These are phyloP conservation scores for Microtus montanus DNA, from an alignment of 2,113 vertebrate species.

Conservation along the genomic window DNA sequence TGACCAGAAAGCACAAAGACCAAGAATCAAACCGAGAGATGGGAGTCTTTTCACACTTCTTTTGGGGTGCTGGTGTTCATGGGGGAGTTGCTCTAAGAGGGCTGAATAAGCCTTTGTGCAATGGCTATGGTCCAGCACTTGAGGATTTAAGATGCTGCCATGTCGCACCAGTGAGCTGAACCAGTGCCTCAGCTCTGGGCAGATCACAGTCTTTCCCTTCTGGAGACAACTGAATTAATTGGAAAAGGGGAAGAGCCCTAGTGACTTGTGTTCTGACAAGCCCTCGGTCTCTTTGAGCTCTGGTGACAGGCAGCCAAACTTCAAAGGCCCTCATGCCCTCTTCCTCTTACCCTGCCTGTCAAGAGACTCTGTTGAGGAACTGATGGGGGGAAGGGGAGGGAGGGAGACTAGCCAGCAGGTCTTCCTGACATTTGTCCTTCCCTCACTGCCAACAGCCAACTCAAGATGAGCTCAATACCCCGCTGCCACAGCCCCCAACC, in stretches of 20 bases:
- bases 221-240: constrained; percentile 75
- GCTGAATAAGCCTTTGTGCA: neutral
- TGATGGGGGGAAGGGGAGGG: neutral
- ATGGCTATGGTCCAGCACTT: neutral
- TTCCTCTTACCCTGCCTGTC: constrained; percentile 78
- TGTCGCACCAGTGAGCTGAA: neutral
- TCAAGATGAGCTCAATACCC: constrained; percentile 61
- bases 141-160: neutral
- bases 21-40: neutral
- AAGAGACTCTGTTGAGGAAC: constrained; percentile 60
- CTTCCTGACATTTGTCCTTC: constrained; percentile 78
- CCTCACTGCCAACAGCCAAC: constrained; percentile 66
- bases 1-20: neutral
- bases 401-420: constrained; percentile 45
- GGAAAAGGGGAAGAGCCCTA: constrained; percentile 58
- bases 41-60: neutral
- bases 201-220: constrained; percentile 37
- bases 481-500: constrained; percentile 63
- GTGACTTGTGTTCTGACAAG: constrained; percentile 76
- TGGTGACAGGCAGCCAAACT: constrained; percentile 77
- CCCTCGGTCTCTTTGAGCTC: constrained; percentile 71
- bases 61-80: neutral
- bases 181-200: neutral
- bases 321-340: constrained; percentile 72
- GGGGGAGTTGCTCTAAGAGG: neutral